Evolutionary conservation across 2,888 invertebrate species (phyloP).

Genomic region (Rutpela maculata): DNA sequence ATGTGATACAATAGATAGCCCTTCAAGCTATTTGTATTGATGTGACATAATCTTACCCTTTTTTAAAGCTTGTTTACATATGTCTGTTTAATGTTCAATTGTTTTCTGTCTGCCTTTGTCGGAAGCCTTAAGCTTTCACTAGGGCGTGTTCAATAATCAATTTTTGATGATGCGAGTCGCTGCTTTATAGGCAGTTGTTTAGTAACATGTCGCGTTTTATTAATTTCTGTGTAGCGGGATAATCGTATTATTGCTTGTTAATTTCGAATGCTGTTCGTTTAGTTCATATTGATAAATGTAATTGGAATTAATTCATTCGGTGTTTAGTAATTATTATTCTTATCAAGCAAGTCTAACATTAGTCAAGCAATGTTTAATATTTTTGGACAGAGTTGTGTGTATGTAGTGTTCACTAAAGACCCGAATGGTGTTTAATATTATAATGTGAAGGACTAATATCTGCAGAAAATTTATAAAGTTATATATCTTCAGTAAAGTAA

Average conservation of each 20-base stretch:
- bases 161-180: constrained; percentile 4
- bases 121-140: neutral
- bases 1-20: constrained; percentile 51
- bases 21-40: constrained; percentile 45
- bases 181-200: constrained; percentile 3
- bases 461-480: too few relatives aligned
- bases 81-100: constrained; percentile 3
- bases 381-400: too few relatives aligned
- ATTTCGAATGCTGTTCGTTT: constrained; percentile 23
- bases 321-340: too few relatives aligned
- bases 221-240: neutral
- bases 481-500: too few relatives aligned
- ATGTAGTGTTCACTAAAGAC: too few relatives aligned
- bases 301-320: too few relatives aligned
- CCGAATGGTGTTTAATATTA: too few relatives aligned
- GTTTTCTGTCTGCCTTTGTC: constrained; percentile 23
- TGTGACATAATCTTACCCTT: constrained; percentile 50
- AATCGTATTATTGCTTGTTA: constrained; percentile 33
- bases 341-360: too few relatives aligned
- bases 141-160: neutral
- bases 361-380: too few relatives aligned
- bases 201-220: constrained; percentile 17
- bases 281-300: too few relatives aligned
- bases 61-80: constrained; percentile 25
- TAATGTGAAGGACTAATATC: too few relatives aligned